Percentiles rank a stretch among this genome's conserved stretches.
phyloP scores from a whole-genome alignment of 2,888 invertebrate species.

The Gnatocerus cornutus region DNA sequence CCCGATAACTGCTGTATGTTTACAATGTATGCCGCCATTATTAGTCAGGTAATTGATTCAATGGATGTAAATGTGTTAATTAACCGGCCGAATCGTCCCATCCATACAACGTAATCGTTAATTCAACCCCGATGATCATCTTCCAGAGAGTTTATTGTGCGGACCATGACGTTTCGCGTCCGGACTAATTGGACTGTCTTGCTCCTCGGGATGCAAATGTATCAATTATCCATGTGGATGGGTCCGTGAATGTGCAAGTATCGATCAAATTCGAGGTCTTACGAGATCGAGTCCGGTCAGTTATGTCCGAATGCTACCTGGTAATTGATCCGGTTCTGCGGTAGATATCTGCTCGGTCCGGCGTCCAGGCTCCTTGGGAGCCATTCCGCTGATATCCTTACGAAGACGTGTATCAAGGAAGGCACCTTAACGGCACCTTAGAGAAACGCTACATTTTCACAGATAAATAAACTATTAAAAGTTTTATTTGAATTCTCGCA shows the following conservation, averaged over 20 bases:
- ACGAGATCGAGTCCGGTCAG: conserved; percentile 47
- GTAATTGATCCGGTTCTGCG: conserved; percentile 53
- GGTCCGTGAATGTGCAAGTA: conserved; percentile 26
- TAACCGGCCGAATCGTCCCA: conserved; percentile 33
- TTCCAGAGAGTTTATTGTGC: conserved; percentile 30
- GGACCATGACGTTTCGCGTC: conserved; percentile 16
- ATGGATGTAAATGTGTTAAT: conserved; percentile 44
- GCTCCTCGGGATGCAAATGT: conserved; percentile 42
- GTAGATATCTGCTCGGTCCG: conserved; percentile 53
- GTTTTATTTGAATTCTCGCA: conserved; percentile 58
- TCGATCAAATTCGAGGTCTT: conserved; percentile 35
- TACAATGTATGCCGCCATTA: conserved; percentile 26
- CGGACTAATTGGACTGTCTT: conserved; percentile 38
- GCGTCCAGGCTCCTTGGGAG: conserved; percentile 64
- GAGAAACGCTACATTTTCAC: conserved; percentile 62
- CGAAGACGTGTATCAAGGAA: conserved; percentile 67
- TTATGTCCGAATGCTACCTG: conserved; percentile 47
- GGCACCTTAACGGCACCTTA: conserved; percentile 67
- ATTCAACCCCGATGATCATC: conserved; percentile 32
- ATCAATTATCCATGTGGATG: conserved; percentile 46
- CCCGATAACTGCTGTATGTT: conserved; percentile 34
- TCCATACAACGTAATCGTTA: conserved; percentile 30
- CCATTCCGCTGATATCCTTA: conserved; percentile 65
- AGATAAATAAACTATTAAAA: conserved; percentile 69
- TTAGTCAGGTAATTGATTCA: conserved; percentile 41